Base-by-base conservation (phyloP, 1,140 invertebrate genomes). In the Lepidurus apus region DNA sequence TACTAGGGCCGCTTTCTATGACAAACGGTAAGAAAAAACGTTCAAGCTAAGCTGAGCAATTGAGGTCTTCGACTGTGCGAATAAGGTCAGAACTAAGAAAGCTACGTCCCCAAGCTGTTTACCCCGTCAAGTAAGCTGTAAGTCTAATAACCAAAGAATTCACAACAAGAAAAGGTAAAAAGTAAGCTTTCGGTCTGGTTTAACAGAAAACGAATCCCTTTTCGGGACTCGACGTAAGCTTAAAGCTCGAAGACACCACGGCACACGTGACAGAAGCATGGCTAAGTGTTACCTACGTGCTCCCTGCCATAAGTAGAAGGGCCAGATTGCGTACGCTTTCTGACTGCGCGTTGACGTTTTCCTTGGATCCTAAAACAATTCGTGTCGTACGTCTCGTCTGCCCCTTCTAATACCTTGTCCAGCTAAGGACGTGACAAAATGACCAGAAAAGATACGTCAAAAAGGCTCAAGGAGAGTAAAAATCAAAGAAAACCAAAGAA, bases 361-460 rank as follows among this genome's bases (percentile, higher is more conserved):
- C 53, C 53, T 17, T 65, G 53, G 53, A 65, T 65, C 53, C 21
- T 65, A 65, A 65, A 65, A 65, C 53, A 65, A 65, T 65, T 65
- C 53, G 53, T 65, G 8, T 65, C 53, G 53, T 65, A 65, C 53
- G 53, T 65, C 53, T 65, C 53, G 53, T 65, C 53, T 65, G 53
- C 53, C 53, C 53, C 53, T n/a, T 65, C 53, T 65, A 65, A 65
- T 9, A 65, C 53, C n/a, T 65, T 65, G 21, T 65, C 53, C 53
- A 65, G 21, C 53, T 65, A 65, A 7, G 53, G 21, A 65, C 53
- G 8, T 7, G 2, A 13, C 53, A 65, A 13, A 65, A 65, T 17
- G 17, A 13, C 8, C 53, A 8, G 53, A 65, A 65, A 17, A 65
- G 13, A 65, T 11, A 65, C 53, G 53, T 65, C 53, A 65, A 65